Conservation (phyloP, 2,797 vertebrate genomes). For the Sciurus vulgaris region DNA sequence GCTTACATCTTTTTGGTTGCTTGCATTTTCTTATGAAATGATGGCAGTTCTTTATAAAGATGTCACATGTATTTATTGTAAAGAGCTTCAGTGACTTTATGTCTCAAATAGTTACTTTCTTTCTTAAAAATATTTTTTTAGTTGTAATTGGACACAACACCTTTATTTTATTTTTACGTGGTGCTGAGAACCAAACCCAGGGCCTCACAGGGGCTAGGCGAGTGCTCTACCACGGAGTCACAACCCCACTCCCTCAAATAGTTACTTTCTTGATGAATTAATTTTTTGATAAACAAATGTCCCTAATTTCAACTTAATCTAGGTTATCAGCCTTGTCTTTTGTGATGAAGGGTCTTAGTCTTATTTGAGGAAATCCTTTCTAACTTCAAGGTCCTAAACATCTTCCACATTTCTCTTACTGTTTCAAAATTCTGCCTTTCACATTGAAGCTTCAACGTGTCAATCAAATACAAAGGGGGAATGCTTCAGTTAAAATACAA, state of each 20-base stretch:
- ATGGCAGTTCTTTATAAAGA: background rate
- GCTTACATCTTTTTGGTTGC: background rate
- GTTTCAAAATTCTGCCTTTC: constrained; percentile 1
- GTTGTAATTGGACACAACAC: no score
- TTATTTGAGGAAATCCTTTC: constrained; percentile 22
- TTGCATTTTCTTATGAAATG: background rate
- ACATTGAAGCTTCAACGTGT: background rate
- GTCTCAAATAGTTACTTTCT: background rate
- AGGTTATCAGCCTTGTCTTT: background rate
- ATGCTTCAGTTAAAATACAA: background rate
- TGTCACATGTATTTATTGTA: background rate
- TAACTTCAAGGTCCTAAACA: background rate
- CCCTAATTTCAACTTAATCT: background rate
- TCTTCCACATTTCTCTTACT: background rate
- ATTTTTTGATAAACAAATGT: background rate
- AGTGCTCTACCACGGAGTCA: no score
- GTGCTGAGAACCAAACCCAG: no score
- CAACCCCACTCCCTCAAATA: no score
- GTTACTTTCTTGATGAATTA: background rate
- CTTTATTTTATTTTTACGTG: no score
- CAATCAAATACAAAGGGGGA: background rate
- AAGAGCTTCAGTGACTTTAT: background rate
- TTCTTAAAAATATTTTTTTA: background rate
- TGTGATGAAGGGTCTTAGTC: background rate
- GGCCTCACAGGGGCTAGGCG: no score